Percentiles rank a stretch among this genome's conserved stretches.
Conservation (phyloP, 1,140 invertebrate genomes). For the Leptinotarsa undecemlineata region DNA sequence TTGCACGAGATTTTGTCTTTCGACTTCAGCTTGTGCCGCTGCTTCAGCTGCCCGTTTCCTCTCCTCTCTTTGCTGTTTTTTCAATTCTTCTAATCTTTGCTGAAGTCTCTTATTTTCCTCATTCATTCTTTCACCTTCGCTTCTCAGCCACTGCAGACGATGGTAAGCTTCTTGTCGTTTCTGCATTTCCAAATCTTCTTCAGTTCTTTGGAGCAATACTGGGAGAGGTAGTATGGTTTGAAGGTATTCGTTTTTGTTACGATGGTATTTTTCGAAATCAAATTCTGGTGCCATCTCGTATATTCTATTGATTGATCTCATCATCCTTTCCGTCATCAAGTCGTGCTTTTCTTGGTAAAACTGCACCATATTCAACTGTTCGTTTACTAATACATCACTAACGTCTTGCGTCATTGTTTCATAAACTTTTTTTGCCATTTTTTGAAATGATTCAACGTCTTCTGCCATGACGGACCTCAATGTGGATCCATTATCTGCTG, state of each 20-base stretch:
- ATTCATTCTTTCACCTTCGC: conserved; percentile 37
- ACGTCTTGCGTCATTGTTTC: conserved; percentile 53
- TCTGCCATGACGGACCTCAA: conserved; percentile 42
- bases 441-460: conserved; percentile 46
- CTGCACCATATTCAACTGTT: conserved; percentile 49
- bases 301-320: conserved; percentile 48
- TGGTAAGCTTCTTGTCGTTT: conserved; percentile 40
- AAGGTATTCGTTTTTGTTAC: conserved; percentile 41
- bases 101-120: conserved; percentile 40
- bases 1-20: conserved; percentile 28
- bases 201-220: conserved; percentile 24
- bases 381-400: conserved; percentile 52
- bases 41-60: conserved; percentile 12
- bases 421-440: conserved; percentile 48
- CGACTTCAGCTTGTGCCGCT: conserved; percentile 27
- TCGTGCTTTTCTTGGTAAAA: conserved; percentile 43
- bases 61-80: conserved; percentile 31
- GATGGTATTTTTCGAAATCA: conserved; percentile 46
- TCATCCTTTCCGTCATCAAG: conserved; percentile 44
- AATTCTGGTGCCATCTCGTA: conserved; percentile 46
- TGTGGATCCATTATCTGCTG: conserved; percentile 48
- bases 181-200: conserved; percentile 31
- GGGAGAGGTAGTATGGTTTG: conserved; percentile 42
- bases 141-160: conserved; percentile 40
- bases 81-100: conserved; percentile 30